Percentiles rank a stretch among this genome's conserved stretches.
Conservation (phyloP, 2,888 invertebrate species). For the Conistra vaccinii region DNA sequence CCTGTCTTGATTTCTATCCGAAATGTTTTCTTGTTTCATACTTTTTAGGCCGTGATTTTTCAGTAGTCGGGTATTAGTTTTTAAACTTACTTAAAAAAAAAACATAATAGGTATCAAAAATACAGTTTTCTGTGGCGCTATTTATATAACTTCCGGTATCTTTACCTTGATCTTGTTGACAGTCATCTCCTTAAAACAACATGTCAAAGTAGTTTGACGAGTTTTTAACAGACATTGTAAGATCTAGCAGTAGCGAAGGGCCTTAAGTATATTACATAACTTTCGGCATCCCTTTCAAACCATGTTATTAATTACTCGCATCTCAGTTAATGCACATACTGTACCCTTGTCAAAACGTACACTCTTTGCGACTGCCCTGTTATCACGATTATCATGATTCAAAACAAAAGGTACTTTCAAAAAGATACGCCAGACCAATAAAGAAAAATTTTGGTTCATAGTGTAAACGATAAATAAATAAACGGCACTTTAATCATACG, state of each 20-base stretch:
- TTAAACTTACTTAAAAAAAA: too few relatives aligned
- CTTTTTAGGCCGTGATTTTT: too few relatives aligned
- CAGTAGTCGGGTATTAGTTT: too few relatives aligned
- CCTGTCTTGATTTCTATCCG: too few relatives aligned
- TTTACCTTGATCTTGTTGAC: constrained; percentile 32
- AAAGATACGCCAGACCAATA: background rate
- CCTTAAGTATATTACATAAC: background rate
- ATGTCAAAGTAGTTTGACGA: background rate
- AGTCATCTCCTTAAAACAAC: constrained; percentile 4
- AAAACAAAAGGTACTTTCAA: too few relatives aligned
- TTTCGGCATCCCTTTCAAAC: constrained; percentile 2
- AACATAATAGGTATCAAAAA: background rate
- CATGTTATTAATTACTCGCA: constrained; percentile 16
- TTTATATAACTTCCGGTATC: background rate
- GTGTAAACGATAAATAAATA: background rate
- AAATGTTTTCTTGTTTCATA: too few relatives aligned
- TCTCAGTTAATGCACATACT: constrained; percentile 22
- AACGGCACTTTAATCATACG: background rate
- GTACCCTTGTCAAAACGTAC: constrained; percentile 40
- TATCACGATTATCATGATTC: too few relatives aligned
- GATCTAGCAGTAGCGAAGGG: background rate
- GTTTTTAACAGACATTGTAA: background rate
- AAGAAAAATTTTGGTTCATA: background rate
- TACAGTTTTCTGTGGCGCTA: background rate
- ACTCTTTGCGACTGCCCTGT: background rate